Evolutionary conservation across 2,888 invertebrate genomes (phyloP), one percentile per base, ranked within the genome.

Genomic region (Cataglyphis altisquamis): DNA sequence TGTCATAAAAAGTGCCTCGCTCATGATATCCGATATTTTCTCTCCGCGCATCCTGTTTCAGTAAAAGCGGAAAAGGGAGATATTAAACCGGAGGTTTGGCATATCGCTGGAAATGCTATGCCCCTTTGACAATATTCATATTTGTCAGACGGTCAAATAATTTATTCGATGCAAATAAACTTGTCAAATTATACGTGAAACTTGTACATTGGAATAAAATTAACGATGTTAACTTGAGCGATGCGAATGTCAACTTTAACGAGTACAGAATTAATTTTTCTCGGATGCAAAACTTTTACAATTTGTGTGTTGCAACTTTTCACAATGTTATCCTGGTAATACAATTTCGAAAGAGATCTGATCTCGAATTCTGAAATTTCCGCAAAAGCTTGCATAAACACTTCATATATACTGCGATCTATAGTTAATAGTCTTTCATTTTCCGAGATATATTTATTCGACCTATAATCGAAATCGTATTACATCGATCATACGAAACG

Each of bases 21-120:
- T 57, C 68, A 32, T 68, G 57, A 78, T 68, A 68, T 78, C 57
- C 78, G 32, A 68, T 68, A 78, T 68, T 78, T 78, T 4, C 68
- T 78, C 57, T 60, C 36, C 52, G 25, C 64, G 64, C 48, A 32
- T 52, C 48, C 52, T 12, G 29, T 66, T 74, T 9, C 68, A 21
- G 21, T 60, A 55, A 75, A 67, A 57, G 55, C 41, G 29, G 32
- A 66, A 78, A 78, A 68, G 68, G 57, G 67, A 41, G 55, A 21
- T 78, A 67, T 78, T 78, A 78, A 78, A 78, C 8, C n/a, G 6
- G 41, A 78, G 68, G 41, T 32, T 32, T 78, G 6, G 57, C 68
- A 8, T 78, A 57, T 78, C 68, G 32, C 6, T 68, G 67, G 10
- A 78, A 41, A 67, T 55, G 18, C 41, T 45, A 45, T 32, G 18